phyloP scores from a whole-genome alignment of 2,113 vertebrate genomes.

The Ovis canadensis region DNA sequence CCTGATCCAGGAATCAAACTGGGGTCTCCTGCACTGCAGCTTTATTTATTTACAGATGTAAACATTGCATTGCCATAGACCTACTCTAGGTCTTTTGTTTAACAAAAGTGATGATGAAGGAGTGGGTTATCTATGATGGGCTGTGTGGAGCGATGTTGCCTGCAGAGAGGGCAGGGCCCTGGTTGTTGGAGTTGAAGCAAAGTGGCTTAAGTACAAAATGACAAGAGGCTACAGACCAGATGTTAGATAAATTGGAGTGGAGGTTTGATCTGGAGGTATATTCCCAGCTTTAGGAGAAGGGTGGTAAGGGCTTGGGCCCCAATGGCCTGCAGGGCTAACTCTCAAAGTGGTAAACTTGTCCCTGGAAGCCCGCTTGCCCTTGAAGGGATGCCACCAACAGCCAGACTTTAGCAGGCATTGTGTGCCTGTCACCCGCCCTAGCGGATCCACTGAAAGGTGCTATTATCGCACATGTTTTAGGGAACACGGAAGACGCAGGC shows the following conservation, averaged over 20 bases:
- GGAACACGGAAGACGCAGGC: fast-evolving
- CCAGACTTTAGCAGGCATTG: not conserved
- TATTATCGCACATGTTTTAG: not conserved
- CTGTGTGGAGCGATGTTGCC: not conserved
- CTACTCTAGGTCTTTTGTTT: not conserved
- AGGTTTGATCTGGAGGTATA: not conserved
- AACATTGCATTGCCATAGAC: not conserved
- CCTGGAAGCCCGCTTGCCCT: not conserved
- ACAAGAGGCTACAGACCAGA: not conserved
- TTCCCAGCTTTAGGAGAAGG: not conserved
- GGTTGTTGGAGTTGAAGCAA: not conserved
- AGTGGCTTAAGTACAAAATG: not conserved
- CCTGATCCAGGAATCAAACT: not conserved
- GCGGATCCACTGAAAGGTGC: not conserved
- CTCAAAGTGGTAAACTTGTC: not conserved
- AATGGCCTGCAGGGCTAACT: not conserved
- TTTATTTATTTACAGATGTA: not conserved
- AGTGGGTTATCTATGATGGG: not conserved
- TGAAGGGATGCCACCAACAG: not conserved
- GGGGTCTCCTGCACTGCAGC: not conserved
- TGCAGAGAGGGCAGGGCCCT: not conserved
- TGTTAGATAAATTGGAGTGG: not conserved
- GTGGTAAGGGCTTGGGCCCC: not conserved
- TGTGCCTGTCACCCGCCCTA: not conserved
- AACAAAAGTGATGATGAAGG: not conserved